Evolutionary conservation across 1,140 invertebrate genomes (phyloP), one percentile per base, ranked within the genome.

Genomic region (Drosophila kepulauana): DNA sequence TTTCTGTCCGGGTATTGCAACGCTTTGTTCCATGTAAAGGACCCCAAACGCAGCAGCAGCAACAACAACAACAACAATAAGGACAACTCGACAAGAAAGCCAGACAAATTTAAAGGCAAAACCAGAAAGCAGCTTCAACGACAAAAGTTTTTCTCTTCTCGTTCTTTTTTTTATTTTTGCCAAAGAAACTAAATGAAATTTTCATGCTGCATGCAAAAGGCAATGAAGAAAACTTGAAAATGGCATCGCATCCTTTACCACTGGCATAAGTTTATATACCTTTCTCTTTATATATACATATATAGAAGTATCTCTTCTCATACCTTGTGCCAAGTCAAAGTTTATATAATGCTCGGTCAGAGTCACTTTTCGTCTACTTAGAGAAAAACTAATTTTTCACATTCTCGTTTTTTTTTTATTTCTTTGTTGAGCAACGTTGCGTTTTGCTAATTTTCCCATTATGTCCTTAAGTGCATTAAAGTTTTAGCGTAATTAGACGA

Each of bases 81-180:
- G 20, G 20, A 25, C 20, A 25, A 25, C 20, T 25, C 20, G 3
- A 35, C 6, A 67, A 67, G 68, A 82, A 59, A 80, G 78, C 78
- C 81, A 88, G 84, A 84, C 81, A 88, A 88, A 81, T 89, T 88
- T 89, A 81, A 89, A 89, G 85, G 84, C 74, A 84, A 79, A 62
- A 65, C 61, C 45, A 45, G 33, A 61, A 62, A 63, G 72, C 71
- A 56, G 49, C 65, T 68, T 69, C 65, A 68, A 69, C 49, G 48
- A 74, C 65, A 66, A 85, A 84, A 80, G 51, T 63, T 56, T 13
- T 33, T 52, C 28, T 52, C 13, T 11, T 28, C 16, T 28, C 3
- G 13, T 49, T 25, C 30, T 28, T n/a, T 52, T 30, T 33, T 30
- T 33, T n/a, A 5, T 30, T 84, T 79, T 66, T 13, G 5, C 20